These are phyloP conservation scores for Phrixothrix hirtus DNA, from an alignment of 2,888 invertebrate genomes.

Conservation along the genomic window DNA sequence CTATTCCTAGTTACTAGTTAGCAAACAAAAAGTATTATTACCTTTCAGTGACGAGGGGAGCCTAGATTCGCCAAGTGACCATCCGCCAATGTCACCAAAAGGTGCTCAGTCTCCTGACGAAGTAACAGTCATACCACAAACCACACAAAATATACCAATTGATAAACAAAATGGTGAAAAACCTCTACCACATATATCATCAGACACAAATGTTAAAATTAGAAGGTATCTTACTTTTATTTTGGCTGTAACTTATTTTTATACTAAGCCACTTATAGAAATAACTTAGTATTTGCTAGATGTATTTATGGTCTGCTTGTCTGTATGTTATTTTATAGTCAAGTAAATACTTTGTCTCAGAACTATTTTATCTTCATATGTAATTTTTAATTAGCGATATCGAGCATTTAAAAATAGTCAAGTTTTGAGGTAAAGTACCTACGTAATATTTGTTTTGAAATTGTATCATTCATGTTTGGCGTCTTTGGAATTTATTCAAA, in stretches of 20 bases:
- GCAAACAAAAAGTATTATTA: neutral
- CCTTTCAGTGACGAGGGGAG: conserved; percentile 53
- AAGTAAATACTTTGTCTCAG: conserved; percentile 18
- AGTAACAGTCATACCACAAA: conserved; percentile 32
- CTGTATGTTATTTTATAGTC: conserved; percentile 5
- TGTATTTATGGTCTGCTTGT: conserved; percentile 11
- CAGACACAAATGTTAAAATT: conserved; percentile 49
- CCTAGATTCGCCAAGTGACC: conserved; percentile 55
- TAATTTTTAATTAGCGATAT: no score
- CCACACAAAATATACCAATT: conserved; percentile 32
- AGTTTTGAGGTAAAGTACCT: no score
- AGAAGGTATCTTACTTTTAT: conserved; percentile 52
- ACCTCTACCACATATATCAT: conserved; percentile 40
- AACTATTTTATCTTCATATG: conserved; percentile 11
- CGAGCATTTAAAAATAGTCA: no score
- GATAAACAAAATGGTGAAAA: conserved; percentile 45
- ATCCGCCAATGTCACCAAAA: conserved; percentile 51
- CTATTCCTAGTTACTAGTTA: neutral
- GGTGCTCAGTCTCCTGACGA: conserved; percentile 47
- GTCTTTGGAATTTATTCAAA: conserved; percentile 3
- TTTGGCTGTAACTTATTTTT: conserved; percentile 44
- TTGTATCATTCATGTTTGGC: no score
- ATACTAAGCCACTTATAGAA: conserved; percentile 44
- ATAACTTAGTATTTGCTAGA: conserved; percentile 13
- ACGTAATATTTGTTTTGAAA: no score